Percentiles rank a stretch among this genome's conserved stretches.
Conservation (phyloP, 1,140 invertebrate species). For the Neelides sp. region DNA sequence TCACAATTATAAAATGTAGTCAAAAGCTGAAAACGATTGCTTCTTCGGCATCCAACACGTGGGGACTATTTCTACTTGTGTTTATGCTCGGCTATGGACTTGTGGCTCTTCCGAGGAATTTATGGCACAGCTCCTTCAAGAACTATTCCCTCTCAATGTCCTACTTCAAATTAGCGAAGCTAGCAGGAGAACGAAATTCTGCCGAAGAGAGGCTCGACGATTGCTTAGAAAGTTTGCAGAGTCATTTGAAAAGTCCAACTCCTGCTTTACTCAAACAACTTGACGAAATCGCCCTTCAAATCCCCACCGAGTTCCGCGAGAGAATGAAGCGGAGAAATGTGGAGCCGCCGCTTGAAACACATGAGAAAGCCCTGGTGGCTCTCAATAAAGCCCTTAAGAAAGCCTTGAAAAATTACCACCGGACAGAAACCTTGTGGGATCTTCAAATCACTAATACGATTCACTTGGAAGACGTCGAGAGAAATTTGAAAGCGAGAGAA, state of each 20-base stretch:
- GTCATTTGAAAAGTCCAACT: too few species aligned
- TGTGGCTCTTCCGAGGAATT: constrained; percentile 68
- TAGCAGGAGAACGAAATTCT: constrained; percentile 91
- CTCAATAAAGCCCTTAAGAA: constrained; percentile 52
- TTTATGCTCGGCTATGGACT: constrained; percentile 90
- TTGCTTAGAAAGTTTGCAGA: too few species aligned
- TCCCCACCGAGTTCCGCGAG: constrained; percentile 61
- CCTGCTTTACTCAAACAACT: too few species aligned
- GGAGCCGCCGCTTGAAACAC: constrained; percentile 46
- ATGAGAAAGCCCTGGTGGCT: constrained; percentile 65
- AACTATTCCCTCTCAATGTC: constrained; percentile 70
- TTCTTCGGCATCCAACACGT: constrained; percentile 97
- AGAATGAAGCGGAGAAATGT: constrained; percentile 49
- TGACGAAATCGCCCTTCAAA: constrained; percentile 82
- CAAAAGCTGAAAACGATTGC: constrained; percentile 75
- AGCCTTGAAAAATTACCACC: constrained; percentile 38
- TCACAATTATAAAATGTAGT: constrained; percentile 9
- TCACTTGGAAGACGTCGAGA: constrained; percentile 70
- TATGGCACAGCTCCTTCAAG: constrained; percentile 51
- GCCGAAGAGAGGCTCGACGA: constrained; percentile 93
- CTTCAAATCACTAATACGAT: constrained; percentile 60
- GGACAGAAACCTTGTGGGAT: constrained; percentile 83
- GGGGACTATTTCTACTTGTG: constrained; percentile 93
- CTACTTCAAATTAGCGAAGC: constrained; percentile 95
- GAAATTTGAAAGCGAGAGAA: constrained; percentile 63